phyloP scores from a whole-genome alignment of 2,888 invertebrate species.

The Hirtodrosophila duncani region DNA sequence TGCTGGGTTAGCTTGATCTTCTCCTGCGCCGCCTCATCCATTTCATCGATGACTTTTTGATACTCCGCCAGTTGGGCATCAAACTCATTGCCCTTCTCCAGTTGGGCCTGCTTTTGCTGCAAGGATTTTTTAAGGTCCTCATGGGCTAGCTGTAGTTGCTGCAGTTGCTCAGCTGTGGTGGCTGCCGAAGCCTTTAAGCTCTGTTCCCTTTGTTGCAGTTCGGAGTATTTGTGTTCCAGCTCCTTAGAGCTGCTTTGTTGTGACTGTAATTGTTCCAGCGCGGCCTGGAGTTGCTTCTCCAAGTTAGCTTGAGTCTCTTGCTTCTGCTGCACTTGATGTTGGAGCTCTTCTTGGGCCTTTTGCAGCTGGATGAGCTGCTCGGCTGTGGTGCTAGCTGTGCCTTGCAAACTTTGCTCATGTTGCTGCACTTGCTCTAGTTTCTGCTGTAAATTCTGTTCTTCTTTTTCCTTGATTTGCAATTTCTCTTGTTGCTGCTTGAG shows the following conservation, averaged over 20 bases:
- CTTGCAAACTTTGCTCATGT: slow-evolving; percentile 26
- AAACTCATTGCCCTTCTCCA: slow-evolving; percentile 49
- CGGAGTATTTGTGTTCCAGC: slow-evolving; percentile 31
- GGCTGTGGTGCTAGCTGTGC: slow-evolving; percentile 25
- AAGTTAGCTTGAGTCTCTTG: neutral
- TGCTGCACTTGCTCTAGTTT: slow-evolving; percentile 35
- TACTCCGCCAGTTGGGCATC: slow-evolving; percentile 60
- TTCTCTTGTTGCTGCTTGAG: slow-evolving; percentile 1
- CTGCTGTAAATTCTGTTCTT: slow-evolving; percentile 36
- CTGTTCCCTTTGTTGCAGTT: slow-evolving; percentile 30
- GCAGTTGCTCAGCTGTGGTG: slow-evolving; percentile 42
- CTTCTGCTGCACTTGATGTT: slow-evolving; percentile 1
- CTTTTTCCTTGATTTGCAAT: slow-evolving; percentile 4
- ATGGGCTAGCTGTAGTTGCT: slow-evolving; percentile 40
- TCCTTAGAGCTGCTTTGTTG: slow-evolving; percentile 39
- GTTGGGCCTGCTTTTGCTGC: slow-evolving; percentile 30
- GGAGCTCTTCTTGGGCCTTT: slow-evolving; percentile 1
- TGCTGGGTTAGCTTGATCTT: slow-evolving; percentile 44
- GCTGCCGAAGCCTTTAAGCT: slow-evolving; percentile 24
- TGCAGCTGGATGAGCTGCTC: slow-evolving; percentile 10
- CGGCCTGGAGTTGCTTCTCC: slow-evolving; percentile 6
- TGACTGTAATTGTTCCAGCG: slow-evolving; percentile 16
- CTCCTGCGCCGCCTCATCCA: slow-evolving; percentile 57
- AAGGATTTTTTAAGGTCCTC: slow-evolving; percentile 32
- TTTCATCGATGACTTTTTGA: slow-evolving; percentile 68